phyloP scores from a whole-genome alignment of 2,113 vertebrate genomes.

The Phasianus colchicus region DNA sequence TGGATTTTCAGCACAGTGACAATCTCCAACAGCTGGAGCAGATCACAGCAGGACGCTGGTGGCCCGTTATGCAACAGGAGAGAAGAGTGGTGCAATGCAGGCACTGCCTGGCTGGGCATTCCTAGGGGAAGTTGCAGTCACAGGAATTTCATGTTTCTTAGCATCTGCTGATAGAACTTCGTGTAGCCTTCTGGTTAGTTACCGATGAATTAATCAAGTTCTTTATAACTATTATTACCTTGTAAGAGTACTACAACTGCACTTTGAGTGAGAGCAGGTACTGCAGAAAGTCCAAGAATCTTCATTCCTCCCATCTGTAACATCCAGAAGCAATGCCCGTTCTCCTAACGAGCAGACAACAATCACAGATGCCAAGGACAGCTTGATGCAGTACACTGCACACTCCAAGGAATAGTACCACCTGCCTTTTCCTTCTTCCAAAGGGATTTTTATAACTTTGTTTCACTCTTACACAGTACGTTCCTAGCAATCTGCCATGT shows the following conservation, averaged over 20 bases:
- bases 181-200: neutral
- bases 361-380: neutral
- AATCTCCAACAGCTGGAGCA: neutral
- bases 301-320: neutral
- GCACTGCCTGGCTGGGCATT: neutral
- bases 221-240: neutral
- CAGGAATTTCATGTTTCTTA: neutral
- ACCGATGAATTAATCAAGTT: constrained; percentile 17
- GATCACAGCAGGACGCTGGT: neutral
- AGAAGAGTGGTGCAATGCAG: constrained; percentile 30
- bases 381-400: neutral
- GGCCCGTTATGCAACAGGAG: constrained; percentile 9
- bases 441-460: neutral
- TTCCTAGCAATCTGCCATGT: neutral
- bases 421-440: neutral
- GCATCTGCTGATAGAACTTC: neutral
- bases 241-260: neutral
- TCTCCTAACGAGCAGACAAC: neutral
- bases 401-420: neutral
- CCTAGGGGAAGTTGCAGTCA: neutral
- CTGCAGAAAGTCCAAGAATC: neutral
- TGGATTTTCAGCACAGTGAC: rapidly evolving
- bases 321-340: neutral
- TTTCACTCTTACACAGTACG: neutral
- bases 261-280: neutral